These are phyloP conservation scores for Poeciliopsis prolifica DNA, from an alignment of 2,113 vertebrate genomes.

Conservation along the genomic window DNA sequence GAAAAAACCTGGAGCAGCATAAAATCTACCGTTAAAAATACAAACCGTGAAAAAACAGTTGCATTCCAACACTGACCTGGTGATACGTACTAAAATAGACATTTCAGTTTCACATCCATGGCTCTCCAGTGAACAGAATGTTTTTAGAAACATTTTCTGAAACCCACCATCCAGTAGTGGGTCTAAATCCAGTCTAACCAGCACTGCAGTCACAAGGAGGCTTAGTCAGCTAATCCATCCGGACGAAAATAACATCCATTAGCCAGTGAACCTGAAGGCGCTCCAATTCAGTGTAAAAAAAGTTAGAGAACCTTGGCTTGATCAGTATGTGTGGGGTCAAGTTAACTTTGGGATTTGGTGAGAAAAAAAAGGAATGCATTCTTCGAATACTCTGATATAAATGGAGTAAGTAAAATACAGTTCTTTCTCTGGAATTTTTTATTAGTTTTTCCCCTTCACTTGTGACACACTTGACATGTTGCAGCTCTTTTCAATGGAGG, in stretches of 20 bases:
- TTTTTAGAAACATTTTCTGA: constrained; percentile 25
- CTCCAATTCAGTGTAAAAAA: constrained; percentile 27
- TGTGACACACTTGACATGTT: not conserved
- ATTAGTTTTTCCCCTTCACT: not conserved
- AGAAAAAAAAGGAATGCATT: not conserved
- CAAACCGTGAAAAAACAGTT: too few species aligned
- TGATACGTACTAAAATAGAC: too few species aligned
- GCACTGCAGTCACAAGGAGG: constrained; percentile 73
- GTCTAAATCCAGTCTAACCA: constrained; percentile 63
- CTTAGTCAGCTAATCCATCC: constrained; percentile 75
- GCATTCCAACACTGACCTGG: too few species aligned
- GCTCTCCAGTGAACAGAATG: constrained; percentile 1
- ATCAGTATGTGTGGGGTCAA: constrained; percentile 25
- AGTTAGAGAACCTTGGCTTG: not conserved
- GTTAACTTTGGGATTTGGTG: not conserved
- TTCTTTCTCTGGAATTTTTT: constrained; percentile 13
- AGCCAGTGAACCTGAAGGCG: constrained; percentile 44
- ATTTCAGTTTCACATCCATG: not conserved
- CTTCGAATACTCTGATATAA: not conserved
- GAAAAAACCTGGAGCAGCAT: not conserved
- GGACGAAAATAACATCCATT: constrained; percentile 62
- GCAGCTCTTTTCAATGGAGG: not conserved
- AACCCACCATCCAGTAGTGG: constrained; percentile 43
- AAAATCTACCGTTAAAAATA: not conserved
- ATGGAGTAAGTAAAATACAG: not conserved